A percentile compares a stretch with the other conserved stretches of the same genome.
Conservation (phyloP, 2,797 vertebrate genomes). For the Pelochelys cantorii region DNA sequence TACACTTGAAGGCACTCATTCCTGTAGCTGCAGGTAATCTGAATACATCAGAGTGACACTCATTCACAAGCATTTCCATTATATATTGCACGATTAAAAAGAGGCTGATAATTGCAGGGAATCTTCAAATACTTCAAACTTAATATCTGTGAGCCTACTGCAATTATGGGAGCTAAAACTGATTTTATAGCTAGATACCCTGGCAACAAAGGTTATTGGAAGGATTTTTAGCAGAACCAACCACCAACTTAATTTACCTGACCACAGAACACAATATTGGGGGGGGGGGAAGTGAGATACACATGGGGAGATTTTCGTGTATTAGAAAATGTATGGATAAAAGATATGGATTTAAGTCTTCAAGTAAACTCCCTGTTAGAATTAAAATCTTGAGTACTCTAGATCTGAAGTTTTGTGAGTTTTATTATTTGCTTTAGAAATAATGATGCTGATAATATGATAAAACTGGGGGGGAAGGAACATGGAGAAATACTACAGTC, state of each 20-base stretch:
- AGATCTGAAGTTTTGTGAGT: too few species aligned
- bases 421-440: background rate
- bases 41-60: constrained; percentile 28
- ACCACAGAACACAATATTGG: background rate
- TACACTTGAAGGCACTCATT: constrained; percentile 50
- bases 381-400: background rate
- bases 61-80: constrained; percentile 26
- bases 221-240: background rate
- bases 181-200: background rate
- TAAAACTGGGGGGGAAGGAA: background rate
- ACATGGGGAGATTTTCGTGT: background rate
- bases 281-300: background rate
- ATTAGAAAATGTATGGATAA: background rate
- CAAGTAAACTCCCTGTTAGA: background rate
- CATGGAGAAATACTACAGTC: background rate
- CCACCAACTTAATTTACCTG: background rate
- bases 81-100: constrained; percentile 43
- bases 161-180: constrained; percentile 1
- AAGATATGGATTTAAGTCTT: background rate
- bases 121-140: constrained; percentile 32
- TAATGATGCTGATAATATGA: background rate
- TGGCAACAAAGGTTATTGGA: background rate
- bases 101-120: background rate
- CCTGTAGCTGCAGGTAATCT: constrained; percentile 54
- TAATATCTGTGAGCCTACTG: background rate